A percentile compares a stretch with the other conserved stretches of the same genome.
These are phyloP conservation scores for Sander vitreus DNA, from an alignment of 2,113 vertebrate genomes.

Conservation along the genomic window DNA sequence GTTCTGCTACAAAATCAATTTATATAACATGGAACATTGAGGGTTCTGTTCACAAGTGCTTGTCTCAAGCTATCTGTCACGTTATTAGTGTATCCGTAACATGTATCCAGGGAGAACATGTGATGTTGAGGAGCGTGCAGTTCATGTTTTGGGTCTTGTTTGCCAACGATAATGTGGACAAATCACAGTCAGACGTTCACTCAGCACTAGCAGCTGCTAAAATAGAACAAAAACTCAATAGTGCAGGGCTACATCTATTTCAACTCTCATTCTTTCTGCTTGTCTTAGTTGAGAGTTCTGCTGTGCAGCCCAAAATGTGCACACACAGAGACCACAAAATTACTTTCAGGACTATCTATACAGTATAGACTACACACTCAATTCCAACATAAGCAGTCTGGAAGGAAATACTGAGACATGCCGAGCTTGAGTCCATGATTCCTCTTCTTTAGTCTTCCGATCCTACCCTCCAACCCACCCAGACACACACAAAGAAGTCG, in stretches of 20 bases:
- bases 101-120: slow-evolving; percentile 48
- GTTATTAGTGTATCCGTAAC: slow-evolving; percentile 34
- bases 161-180: slow-evolving; percentile 52
- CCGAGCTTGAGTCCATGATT: neutral
- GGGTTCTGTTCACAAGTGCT: slow-evolving; percentile 27
- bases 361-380: slow-evolving; percentile 46
- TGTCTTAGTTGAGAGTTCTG: neutral
- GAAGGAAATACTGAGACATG: slow-evolving; percentile 42
- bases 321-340: neutral
- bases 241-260: neutral
- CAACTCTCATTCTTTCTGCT: neutral
- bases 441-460: slow-evolving; percentile 12
- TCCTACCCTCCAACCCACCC: neutral
- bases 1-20: slow-evolving; percentile 37
- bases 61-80: slow-evolving; percentile 42
- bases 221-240: slow-evolving; percentile 37
- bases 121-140: slow-evolving; percentile 44
- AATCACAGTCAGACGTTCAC: slow-evolving; percentile 35
- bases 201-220: slow-evolving; percentile 38
- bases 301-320: neutral
- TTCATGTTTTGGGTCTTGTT: slow-evolving; percentile 63
- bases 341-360: neutral
- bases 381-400: slow-evolving; percentile 37
- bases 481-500: slow-evolving; percentile 8
- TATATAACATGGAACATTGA: slow-evolving; percentile 23